These are phyloP conservation scores for Marronus borbonicus DNA, from an alignment of 2,888 invertebrate species.

Conservation along the genomic window DNA sequence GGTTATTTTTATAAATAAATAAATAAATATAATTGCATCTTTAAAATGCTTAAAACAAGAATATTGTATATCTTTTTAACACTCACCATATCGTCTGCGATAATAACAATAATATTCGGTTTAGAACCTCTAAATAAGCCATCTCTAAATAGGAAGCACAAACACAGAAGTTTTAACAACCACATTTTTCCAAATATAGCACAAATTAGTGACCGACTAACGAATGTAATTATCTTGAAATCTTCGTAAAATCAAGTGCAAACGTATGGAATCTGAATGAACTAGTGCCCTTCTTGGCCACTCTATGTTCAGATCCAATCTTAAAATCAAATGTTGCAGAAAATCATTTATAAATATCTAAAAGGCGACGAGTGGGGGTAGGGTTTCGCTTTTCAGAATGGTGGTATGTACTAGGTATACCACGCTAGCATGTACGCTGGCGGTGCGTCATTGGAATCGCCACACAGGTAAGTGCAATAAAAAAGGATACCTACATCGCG, in stretches of 20 bases:
- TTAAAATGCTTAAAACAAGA: background rate
- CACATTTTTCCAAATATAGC: conserved; percentile 43
- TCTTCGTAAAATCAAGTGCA: conserved; percentile 16
- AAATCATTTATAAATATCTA: conserved; percentile 54
- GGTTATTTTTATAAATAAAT: background rate
- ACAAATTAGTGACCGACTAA: conserved; percentile 9
- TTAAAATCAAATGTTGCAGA: conserved; percentile 53
- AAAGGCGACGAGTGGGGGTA: conserved; percentile 26
- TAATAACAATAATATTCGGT: conserved; percentile 83
- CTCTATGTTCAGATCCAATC: conserved; percentile 53
- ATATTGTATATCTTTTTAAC: background rate
- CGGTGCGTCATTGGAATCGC: conserved; percentile 45
- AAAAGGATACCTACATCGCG: conserved; percentile 7
- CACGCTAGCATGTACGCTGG: background rate
- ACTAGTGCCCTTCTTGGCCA: conserved; percentile 50
- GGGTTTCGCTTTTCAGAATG: conserved; percentile 18
- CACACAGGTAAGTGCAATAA: conserved; percentile 7
- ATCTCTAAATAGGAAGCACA: conserved; percentile 34
- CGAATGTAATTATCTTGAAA: conserved; percentile 3
- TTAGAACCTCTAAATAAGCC: conserved; percentile 55
- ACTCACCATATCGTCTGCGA: conserved; percentile 88
- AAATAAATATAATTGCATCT: too few relatives aligned
- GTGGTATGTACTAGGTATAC: conserved; percentile 6
- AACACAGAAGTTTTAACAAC: conserved; percentile 49
- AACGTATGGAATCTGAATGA: conserved; percentile 46